Evolutionary conservation across 2,113 vertebrate species (phyloP), one percentile per base, ranked within the genome.

Genomic region (Proterorhinus semilunaris): DNA sequence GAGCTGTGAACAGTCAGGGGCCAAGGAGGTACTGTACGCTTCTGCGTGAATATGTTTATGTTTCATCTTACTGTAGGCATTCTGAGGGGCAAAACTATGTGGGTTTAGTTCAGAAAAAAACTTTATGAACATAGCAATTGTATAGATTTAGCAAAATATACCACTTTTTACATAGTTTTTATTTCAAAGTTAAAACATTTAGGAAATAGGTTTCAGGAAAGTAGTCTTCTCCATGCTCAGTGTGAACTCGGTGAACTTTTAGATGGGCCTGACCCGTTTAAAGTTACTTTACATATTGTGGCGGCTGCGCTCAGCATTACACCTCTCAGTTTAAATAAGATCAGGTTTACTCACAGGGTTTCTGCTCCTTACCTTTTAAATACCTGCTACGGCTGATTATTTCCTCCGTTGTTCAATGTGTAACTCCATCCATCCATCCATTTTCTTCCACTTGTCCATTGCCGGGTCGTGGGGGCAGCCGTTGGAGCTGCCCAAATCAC

Each of bases 221-320:
- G 71, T 75, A 73, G 57, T 68, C 50, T 74, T 79, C 15, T 52
- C 50, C 15, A 81, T 75, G 48, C 62, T 78, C n/a, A 49, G 42
- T 65, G 17, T 83, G 79, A 87, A 89, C 86, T 80, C 68, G 21
- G 59, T 72, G 79, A 88, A 85, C 88, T 70, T 63, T n/a, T 16
- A 69, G 79, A 66, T 81, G 52, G 45, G 66, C 81, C 21, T 80
- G 83, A 75, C 80, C 78, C 78, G 79, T 82, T 87, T 68, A 76
- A 77, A 66, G 72, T 90, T 89, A 86, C 86, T 74, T 87, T 88
- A 90, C 84, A 75, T 85, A 69, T 78, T 79, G 73, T 88, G 76
- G 71, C 67, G 81, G 73, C 74, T 85, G 71, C 79, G 72, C 49
- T 43, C 62, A 73, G 72, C 78, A 87, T 89, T 88, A 85, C 84